Percentiles rank a stretch among this genome's conserved stretches.
Conservation (phyloP, 2,888 invertebrate genomes). For the Prostheceraeus crozeri region DNA sequence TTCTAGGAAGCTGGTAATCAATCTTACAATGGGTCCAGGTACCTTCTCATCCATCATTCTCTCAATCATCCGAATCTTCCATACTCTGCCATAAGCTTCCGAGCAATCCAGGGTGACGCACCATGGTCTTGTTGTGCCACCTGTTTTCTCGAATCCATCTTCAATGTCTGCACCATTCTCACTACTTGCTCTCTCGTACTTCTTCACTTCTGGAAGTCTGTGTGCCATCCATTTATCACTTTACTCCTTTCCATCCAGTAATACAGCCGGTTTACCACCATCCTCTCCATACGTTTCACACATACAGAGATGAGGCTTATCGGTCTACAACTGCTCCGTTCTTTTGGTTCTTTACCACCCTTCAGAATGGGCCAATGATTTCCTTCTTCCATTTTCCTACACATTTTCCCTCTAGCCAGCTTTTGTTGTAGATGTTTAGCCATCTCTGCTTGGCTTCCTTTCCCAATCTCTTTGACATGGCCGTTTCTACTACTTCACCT, state of each 20-base stretch:
- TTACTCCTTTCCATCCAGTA: conserved; percentile 21
- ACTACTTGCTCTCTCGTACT: conserved; percentile 17
- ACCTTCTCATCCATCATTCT: conserved; percentile 7
- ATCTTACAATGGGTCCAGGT: conserved; percentile 9
- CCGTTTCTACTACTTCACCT: neutral
- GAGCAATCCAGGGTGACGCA: conserved; percentile 26
- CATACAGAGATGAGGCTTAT: neutral
- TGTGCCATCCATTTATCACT: conserved; percentile 19
- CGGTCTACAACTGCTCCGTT: conserved; percentile 1
- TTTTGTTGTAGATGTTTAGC: conserved; percentile 10
- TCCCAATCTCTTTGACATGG: neutral
- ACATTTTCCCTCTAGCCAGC: conserved; percentile 16
- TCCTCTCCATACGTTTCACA: neutral
- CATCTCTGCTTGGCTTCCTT: neutral
- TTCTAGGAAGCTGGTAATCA: conserved; percentile 19
- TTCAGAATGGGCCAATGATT: conserved; percentile 2
- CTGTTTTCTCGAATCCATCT: conserved; percentile 17
- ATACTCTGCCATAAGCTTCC: neutral
- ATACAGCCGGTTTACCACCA: neutral
- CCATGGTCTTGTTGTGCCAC: conserved; percentile 19
- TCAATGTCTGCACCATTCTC: conserved; percentile 11
- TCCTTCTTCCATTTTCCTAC: conserved; percentile 21
- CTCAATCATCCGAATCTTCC: neutral
- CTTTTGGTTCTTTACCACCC: neutral
- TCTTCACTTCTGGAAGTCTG: conserved; percentile 3